Conservation (phyloP, 2,888 invertebrate species). For the Hesperia comma region DNA sequence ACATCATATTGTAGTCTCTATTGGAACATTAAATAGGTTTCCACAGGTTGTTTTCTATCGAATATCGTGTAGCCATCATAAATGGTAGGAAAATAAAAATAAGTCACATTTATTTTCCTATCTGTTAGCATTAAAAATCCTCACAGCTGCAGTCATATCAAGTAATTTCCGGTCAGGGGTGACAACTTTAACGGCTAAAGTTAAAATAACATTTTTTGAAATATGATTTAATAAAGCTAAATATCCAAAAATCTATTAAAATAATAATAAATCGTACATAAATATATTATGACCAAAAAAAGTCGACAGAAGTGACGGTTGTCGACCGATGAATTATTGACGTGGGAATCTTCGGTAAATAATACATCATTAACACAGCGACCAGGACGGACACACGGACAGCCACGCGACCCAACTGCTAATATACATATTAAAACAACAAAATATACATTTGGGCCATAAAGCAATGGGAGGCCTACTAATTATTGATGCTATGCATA, state of each 20-base stretch:
- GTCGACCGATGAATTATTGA: constrained; percentile 31
- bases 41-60: too few species aligned
- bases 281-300: background rate
- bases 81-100: too few species aligned
- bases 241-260: background rate
- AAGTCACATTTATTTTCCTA: too few species aligned
- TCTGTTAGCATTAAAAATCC: too few species aligned
- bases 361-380: constrained; percentile 52
- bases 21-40: too few species aligned
- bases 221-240: background rate
- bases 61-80: too few species aligned
- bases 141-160: too few species aligned
- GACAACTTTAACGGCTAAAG: too few species aligned
- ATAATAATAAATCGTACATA: background rate
- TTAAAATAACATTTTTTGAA: too few species aligned
- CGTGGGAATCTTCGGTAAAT: constrained; percentile 42
- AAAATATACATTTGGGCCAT: constrained; percentile 58
- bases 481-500: constrained; percentile 77
- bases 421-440: constrained; percentile 66
- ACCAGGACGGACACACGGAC: constrained; percentile 38
- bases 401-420: constrained; percentile 66
- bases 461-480: constrained; percentile 71
- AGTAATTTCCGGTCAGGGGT: too few species aligned
- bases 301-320: constrained; percentile 22
- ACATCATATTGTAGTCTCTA: too few species aligned